Evolutionary conservation across 2,113 vertebrate genomes (phyloP), one percentile per base, ranked within the genome.

Genomic region (Tringa solitaria): DNA sequence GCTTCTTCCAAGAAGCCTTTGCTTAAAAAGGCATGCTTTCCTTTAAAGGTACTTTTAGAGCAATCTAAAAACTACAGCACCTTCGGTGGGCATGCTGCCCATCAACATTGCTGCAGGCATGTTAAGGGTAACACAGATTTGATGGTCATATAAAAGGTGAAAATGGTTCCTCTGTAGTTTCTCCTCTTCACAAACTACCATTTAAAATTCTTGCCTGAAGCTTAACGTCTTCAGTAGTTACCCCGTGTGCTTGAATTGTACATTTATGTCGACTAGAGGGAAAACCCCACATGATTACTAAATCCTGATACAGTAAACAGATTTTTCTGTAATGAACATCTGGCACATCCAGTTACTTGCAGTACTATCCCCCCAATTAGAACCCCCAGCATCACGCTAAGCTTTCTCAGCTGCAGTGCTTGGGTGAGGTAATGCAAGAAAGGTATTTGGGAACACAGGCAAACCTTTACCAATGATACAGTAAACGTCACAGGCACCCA

Each of bases 111-210:
- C 93, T 75, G 48, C 85, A 87, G 80, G 90, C 87, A n/a, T 24
- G 19, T 26, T 70, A 57, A 89, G 45, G 35, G n/a, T 75, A 61
- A 87, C 61, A 84, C 28, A 24, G 37, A 60, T 72, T 26, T 69
- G 65, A 93, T 91, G 69, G 77, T 89, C 73, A 87, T 39, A 78
- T 82, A 84, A 89, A 93, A 96, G 73, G 74, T 84, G 84, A 91
- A 95, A 94, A 93, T 77, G 3, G 33, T 91, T 92, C 69, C 50
- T 72, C 33, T 57, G 37, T 43, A 76, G 43, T 8, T 64, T 89
- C 17, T 74, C 27, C 30, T 72, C 39, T 88, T 81, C 32, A 72
- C 69, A 81, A 82, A 87, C 45, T 54, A 75, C 56, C 12, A 41
- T 69, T 84, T 87, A 53, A 60, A 70, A 32, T 57, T 89, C 80